These are phyloP conservation scores for Metellina segmentata DNA, from an alignment of 2,888 invertebrate genomes.

Conservation along the genomic window DNA sequence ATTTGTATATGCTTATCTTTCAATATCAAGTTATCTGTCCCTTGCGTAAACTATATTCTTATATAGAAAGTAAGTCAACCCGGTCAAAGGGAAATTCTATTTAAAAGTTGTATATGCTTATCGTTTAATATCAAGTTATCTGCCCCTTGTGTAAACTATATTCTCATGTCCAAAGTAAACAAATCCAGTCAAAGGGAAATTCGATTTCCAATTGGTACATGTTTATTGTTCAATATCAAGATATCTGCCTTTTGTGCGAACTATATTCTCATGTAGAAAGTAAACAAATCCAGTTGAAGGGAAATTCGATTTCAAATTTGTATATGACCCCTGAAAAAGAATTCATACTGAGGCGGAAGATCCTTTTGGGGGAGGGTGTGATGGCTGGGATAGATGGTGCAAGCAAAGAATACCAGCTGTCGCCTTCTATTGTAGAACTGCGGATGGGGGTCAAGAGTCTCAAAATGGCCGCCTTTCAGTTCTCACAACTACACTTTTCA, in stretches of 20 bases:
- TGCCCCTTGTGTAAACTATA: no score
- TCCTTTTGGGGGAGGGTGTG: constrained; percentile 9
- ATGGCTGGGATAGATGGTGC: constrained; percentile 33
- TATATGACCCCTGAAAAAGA: constrained; percentile 45
- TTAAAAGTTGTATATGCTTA: no score
- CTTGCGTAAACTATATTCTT: no score
- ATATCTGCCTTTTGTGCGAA: no score
- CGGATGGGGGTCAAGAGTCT: constrained; percentile 52
- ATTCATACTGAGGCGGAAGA: constrained; percentile 68
- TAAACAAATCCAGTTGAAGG: background rate
- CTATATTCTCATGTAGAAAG: no score
- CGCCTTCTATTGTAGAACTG: constrained; percentile 55
- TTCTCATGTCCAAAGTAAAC: no score
- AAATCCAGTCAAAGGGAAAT: background rate
- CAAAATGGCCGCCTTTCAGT: constrained; percentile 60
- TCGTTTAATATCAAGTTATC: no score
- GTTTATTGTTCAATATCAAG: no score
- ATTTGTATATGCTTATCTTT: constrained; percentile 7
- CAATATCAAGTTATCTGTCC: no score
- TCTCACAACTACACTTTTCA: background rate
- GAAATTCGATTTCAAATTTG: constrained; percentile 20
- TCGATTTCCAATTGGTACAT: constrained; percentile 13
- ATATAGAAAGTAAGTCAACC: no score
- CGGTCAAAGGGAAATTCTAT: no score
- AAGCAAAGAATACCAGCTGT: constrained; percentile 69